phyloP scores from a whole-genome alignment of 2,113 vertebrate species.

The Hucho hucho region DNA sequence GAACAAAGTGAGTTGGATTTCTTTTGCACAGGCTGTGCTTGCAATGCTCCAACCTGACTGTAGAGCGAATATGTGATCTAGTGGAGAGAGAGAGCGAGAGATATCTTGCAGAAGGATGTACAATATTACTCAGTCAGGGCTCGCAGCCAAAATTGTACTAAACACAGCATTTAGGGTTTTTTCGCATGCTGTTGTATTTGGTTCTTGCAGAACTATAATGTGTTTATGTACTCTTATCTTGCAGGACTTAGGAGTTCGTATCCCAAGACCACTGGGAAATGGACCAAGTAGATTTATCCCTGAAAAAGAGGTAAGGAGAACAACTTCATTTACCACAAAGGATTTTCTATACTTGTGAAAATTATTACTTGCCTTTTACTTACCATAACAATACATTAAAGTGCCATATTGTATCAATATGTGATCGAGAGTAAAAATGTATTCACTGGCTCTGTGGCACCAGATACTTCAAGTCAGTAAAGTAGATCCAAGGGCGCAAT shows the following conservation, averaged over 20 bases:
- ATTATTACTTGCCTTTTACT: not conserved
- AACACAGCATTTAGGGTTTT: not conserved
- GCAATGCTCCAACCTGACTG: not conserved
- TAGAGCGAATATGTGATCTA: not conserved
- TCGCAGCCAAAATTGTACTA: constrained; percentile 9
- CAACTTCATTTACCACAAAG: constrained; percentile 8
- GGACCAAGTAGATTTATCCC: constrained; percentile 99
- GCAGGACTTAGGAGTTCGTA: constrained; percentile 92
- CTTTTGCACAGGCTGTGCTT: not conserved
- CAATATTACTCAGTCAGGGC: constrained; percentile 23
- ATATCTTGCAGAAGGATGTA: not conserved
- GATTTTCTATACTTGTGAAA: not conserved
- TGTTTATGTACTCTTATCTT: constrained; percentile 43
- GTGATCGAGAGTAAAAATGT: not conserved
- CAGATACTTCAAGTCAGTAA: constrained; percentile 88
- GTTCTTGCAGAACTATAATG: not conserved
- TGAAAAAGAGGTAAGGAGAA: constrained; percentile 87
- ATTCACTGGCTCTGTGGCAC: constrained; percentile 13
- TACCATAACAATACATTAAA: not conserved
- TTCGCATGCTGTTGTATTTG: not conserved
- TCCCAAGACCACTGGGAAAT: constrained; percentile 93
- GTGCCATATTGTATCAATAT: not conserved
- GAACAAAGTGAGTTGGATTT: not conserved
- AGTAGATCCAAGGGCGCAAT: constrained; percentile 86
- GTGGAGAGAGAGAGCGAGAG: not conserved